These are phyloP conservation scores for Apamea epomidion DNA, from an alignment of 2,888 invertebrate species.

Conservation along the genomic window DNA sequence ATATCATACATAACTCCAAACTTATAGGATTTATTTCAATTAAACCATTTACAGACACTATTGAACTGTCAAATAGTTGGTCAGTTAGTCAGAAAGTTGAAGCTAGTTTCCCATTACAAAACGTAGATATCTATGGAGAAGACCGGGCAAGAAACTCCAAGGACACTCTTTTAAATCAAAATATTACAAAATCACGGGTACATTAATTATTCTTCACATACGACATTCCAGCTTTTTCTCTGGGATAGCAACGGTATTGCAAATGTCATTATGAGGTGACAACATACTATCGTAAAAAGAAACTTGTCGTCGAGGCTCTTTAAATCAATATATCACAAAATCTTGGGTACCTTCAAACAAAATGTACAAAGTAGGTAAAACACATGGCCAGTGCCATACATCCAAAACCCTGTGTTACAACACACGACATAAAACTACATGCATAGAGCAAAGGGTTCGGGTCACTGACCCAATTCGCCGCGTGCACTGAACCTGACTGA, in stretches of 20 bases:
- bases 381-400: not conserved
- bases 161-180: not conserved
- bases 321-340: not conserved
- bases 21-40: not conserved
- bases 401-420: constrained; percentile 8
- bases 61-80: not conserved
- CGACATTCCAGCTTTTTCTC: no score
- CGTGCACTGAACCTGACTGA: constrained; percentile 41
- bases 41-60: not conserved
- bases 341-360: not conserved
- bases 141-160: not conserved
- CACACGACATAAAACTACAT: constrained; percentile 15
- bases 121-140: not conserved
- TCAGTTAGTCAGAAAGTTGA: not conserved
- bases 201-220: no score
- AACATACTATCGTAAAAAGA: no score
- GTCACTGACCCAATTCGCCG: constrained; percentile 53
- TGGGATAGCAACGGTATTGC: no score
- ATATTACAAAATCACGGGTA: not conserved
- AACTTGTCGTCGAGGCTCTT: not conserved
- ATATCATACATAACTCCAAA: not conserved
- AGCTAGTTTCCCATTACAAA: not conserved
- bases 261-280: no score
- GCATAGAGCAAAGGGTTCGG: constrained; percentile 38
- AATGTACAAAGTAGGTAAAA: not conserved